A percentile compares a stretch with the other conserved stretches of the same genome.
Conservation (phyloP, 1,140 invertebrate species). For the Calycopis cecrops region DNA sequence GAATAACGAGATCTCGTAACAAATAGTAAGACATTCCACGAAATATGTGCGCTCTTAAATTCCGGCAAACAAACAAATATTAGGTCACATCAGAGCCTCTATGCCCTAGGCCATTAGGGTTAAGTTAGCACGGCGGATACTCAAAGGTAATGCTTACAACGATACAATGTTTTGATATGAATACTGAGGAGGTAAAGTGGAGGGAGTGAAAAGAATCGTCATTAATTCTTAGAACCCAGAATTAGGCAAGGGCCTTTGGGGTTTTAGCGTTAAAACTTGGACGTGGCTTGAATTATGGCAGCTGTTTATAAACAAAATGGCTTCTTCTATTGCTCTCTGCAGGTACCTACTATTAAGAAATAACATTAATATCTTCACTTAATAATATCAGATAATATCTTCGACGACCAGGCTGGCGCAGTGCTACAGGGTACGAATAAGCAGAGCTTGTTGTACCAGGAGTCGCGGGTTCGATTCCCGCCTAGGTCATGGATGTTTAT, state of each 20-base stretch:
- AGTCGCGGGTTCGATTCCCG: no score
- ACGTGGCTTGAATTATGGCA: no score
- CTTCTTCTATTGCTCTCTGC: no score
- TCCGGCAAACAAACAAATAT: neutral
- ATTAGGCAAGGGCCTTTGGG: neutral
- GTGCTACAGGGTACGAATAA: no score
- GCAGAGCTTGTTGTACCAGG: no score
- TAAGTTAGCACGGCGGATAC: neutral
- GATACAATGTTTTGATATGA: slow-evolving; percentile 10
- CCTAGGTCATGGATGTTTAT: no score
- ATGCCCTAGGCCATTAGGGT: neutral
- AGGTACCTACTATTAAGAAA: no score
- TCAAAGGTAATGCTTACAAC: neutral
- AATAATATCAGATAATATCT: no score
- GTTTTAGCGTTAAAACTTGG: no score
- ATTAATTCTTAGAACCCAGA: neutral
- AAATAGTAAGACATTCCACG: slow-evolving; percentile 10
- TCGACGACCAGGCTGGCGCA: no score
- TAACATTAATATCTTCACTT: no score
- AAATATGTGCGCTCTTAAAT: slow-evolving; percentile 8
- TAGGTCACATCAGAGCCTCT: neutral
- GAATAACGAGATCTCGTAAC: slow-evolving; percentile 4
- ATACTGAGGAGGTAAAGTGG: neutral
- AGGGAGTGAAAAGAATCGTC: slow-evolving; percentile 4
- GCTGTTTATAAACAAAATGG: no score